These are phyloP conservation scores for Crenichthys baileyi DNA, from an alignment of 2,797 vertebrate genomes.

Conservation along the genomic window DNA sequence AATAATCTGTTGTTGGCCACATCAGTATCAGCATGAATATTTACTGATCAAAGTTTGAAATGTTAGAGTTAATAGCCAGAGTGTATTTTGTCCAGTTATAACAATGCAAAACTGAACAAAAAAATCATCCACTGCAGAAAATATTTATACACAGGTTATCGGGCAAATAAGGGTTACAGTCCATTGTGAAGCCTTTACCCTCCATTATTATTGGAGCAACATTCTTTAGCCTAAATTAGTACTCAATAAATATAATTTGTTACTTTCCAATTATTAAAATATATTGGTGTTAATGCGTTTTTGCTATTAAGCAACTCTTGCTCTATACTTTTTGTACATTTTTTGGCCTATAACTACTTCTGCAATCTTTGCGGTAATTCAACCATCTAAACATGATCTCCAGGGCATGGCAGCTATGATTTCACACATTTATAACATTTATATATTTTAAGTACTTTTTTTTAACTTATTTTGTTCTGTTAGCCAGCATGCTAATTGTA, in stretches of 20 bases:
- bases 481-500: background rate
- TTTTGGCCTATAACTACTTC: background rate
- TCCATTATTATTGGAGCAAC: background rate
- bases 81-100: too few species aligned
- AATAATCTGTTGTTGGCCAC: too few species aligned
- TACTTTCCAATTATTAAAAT: too few species aligned
- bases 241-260: background rate
- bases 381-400: background rate
- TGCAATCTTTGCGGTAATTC: too few species aligned
- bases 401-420: too few species aligned
- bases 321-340: background rate
- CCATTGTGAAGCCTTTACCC: background rate
- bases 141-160: background rate
- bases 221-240: background rate
- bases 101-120: too few species aligned
- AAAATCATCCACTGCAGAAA: background rate
- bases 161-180: background rate
- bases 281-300: background rate
- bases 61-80: too few species aligned
- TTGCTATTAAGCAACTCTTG: background rate
- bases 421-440: too few species aligned
- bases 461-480: background rate
- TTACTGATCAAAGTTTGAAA: too few species aligned
- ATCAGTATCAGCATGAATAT: too few species aligned
- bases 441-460: too few species aligned